Percentiles rank a stretch among this genome's conserved stretches.
Evolutionary conservation across 2,113 vertebrate species (phyloP).

Genomic region (Neomonachus schauinslandi): DNA sequence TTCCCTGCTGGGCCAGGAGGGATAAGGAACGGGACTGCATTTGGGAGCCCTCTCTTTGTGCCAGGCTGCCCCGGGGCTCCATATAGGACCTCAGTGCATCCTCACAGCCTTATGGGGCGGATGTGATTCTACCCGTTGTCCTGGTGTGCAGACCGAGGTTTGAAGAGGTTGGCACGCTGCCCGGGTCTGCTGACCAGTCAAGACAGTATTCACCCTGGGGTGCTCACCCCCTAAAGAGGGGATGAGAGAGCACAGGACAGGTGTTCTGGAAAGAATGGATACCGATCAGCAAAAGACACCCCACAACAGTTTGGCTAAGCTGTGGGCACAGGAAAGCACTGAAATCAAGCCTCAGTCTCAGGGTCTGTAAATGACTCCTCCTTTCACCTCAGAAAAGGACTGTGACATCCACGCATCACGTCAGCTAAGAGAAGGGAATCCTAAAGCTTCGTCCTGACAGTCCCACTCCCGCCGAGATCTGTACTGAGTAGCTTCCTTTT

Average conservation of each 20-base stretch:
- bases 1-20: not conserved
- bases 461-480: not conserved
- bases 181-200: not conserved
- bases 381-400: not conserved
- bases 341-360: not conserved
- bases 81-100: accelerated
- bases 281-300: not conserved
- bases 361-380: not conserved
- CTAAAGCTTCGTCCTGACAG: too few relatives aligned
- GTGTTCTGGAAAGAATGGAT: not conserved
- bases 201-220: not conserved
- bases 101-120: not conserved
- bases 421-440: not conserved
- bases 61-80: not conserved
- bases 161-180: not conserved
- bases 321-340: not conserved
- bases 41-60: not conserved
- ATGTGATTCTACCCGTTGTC: not conserved
- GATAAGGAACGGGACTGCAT: not conserved
- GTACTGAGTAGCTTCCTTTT: not conserved
- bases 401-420: not conserved
- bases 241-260: not conserved
- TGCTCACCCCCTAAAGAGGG: not conserved
- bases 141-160: not conserved
- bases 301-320: not conserved